These are phyloP conservation scores for Microcebus ravelobensis DNA, from an alignment of 2,113 vertebrate genomes.

Conservation along the genomic window DNA sequence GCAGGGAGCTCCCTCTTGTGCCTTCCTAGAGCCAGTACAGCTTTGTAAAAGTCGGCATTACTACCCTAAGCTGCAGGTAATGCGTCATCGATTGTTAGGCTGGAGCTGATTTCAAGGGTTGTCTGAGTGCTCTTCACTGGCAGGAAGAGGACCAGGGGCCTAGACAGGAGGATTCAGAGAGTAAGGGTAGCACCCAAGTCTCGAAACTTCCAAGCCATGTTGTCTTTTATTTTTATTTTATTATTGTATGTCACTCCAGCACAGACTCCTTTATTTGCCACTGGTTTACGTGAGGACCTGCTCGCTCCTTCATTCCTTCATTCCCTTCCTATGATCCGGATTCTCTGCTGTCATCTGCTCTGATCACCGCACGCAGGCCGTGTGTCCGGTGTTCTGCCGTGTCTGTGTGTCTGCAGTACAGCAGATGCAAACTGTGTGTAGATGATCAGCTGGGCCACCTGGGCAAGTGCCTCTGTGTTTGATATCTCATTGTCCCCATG, in stretches of 20 bases:
- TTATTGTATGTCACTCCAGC: background rate
- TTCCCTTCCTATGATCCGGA: rapidly evolving
- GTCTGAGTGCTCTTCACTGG: background rate
- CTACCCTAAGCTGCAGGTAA: rapidly evolving
- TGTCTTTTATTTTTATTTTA: background rate
- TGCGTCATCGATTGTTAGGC: rapidly evolving
- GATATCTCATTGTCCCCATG: rapidly evolving
- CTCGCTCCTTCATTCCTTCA: rapidly evolving
- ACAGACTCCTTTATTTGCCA: rapidly evolving
- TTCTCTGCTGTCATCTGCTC: rapidly evolving
- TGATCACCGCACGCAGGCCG: rapidly evolving
- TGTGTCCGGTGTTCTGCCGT: rapidly evolving
- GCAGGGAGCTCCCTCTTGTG: constrained; percentile 81
- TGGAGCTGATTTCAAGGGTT: background rate
- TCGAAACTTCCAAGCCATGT: background rate
- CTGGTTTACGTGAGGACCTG: background rate
- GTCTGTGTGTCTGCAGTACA: too few relatives aligned
- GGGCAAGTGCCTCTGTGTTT: background rate
- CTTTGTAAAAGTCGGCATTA: background rate
- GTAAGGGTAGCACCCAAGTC: too few relatives aligned
- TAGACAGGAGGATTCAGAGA: background rate
- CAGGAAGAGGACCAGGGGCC: rapidly evolving
- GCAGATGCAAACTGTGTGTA: rapidly evolving
- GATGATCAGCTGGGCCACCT: background rate
- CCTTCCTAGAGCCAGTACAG: rapidly evolving